Evolutionary conservation across 2,888 invertebrate species (phyloP).

Genomic region (Andrena marginata): DNA sequence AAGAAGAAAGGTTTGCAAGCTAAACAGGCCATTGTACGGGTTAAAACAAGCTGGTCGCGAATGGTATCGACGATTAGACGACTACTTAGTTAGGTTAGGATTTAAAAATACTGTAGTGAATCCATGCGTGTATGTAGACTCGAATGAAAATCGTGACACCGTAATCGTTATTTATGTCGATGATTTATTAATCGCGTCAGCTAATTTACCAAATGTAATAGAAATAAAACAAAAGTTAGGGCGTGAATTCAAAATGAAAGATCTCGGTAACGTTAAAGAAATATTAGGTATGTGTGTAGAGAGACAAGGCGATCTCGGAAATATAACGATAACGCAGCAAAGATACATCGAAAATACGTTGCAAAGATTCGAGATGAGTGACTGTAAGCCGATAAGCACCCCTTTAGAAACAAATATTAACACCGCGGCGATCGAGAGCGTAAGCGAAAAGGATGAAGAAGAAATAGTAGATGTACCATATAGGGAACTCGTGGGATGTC

Average conservation of each 20-base stretch:
- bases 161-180: not conserved
- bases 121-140: not conserved
- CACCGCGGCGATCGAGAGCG: too few species aligned
- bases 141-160: not conserved
- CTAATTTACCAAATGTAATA: not conserved
- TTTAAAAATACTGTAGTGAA: constrained; percentile 14
- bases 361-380: not conserved
- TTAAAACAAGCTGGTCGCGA: constrained; percentile 31
- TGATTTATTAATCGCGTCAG: constrained; percentile 14
- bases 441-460: not conserved
- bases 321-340: not conserved
- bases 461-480: not conserved
- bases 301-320: not conserved
- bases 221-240: not conserved
- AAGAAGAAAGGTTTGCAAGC: constrained; percentile 3
- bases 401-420: too few species aligned
- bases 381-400: constrained; percentile 1
- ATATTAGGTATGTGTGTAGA: constrained; percentile 13
- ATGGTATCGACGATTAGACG: constrained; percentile 38
- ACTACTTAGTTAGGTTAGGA: constrained; percentile 7
- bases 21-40: constrained; percentile 25
- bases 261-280: not conserved
- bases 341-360: not conserved
- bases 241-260: too few species aligned
- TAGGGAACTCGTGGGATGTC: not conserved